Evolutionary conservation across 1,140 invertebrate genomes (phyloP), one percentile per base, ranked within the genome.

Genomic region (Drosophila ercepeae): DNA sequence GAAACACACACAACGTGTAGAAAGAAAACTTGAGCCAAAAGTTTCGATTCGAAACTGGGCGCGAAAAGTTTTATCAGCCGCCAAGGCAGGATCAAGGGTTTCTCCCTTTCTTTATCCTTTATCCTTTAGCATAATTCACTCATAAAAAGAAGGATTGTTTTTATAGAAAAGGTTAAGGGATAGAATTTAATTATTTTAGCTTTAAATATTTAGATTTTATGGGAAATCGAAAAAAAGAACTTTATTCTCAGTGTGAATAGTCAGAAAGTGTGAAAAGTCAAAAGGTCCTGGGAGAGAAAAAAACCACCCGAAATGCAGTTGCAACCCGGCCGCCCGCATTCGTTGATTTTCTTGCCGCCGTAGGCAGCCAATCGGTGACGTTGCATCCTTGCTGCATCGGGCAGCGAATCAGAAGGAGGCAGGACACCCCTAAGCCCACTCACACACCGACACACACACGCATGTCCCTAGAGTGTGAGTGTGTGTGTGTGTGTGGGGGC

Each of bases 381-480:
- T 65, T 81, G 81, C 81, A 86, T 82, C 75, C 29, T 39, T 32
- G 53, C 59, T 84, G 81, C 81, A 84, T 86, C 57, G 55, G 59
- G 53, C 81, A 48, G 64, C 81, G 81, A 86, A 88, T 88, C 81
- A 88, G 82, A 75, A 60, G 42, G 36, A 52, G 60, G 49, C 75
- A 76, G 69, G 67, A 34, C 45, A 49, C 49, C 55, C 58, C 65
- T 59, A 65, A 59, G 42, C 21, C 46, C 29, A 32, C 29, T 32
- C 29, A 32, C 29, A 29, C 27, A 8, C 27, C 2, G n/a, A 14
- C 34, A 59, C 34, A 39, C 72, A 61, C 52, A 58, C 41, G 49
- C 48, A 51, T 44, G 82, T 73, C 76, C 79, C 79, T 88, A 86
- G 42, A 44, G 42, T 51, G 46, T 44, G 39, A 34, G 39, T 45